Percentiles rank a stretch among this genome's conserved stretches.
phyloP scores from a whole-genome alignment of 2,888 invertebrate genomes.

The Pseudoips prasinana region DNA sequence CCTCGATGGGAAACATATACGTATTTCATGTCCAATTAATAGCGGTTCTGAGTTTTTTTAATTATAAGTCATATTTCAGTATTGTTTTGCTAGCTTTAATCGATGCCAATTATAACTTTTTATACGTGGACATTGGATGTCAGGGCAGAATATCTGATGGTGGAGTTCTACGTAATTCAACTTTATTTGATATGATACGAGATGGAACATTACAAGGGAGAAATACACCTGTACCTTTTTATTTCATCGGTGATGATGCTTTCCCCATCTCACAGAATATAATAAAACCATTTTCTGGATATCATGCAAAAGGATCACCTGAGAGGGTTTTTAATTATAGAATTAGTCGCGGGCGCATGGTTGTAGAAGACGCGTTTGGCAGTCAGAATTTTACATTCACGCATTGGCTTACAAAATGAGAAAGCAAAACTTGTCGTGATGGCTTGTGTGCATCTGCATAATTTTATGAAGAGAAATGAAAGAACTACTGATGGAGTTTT shows the following conservation, averaged over 20 bases:
- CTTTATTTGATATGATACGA: conserved; percentile 22
- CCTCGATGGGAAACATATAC: conserved; percentile 21
- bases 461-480: conserved; percentile 25
- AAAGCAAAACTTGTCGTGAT: conserved; percentile 24
- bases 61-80: conserved; percentile 27
- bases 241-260: conserved; percentile 25
- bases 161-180: conserved; percentile 19
- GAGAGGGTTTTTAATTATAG: conserved; percentile 27
- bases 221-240: conserved; percentile 28
- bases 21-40: conserved; percentile 16
- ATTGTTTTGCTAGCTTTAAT: conserved; percentile 28
- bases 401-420: conserved; percentile 24
- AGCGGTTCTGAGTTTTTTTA: conserved; percentile 19
- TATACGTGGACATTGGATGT: conserved; percentile 19
- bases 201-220: conserved; percentile 28
- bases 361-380: conserved; percentile 28
- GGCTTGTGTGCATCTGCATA: conserved; percentile 23
- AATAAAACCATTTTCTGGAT: conserved; percentile 25
- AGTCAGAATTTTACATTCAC: conserved; percentile 21
- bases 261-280: conserved; percentile 23
- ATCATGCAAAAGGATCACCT: conserved; percentile 25
- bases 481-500: conserved; percentile 1
- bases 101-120: conserved; percentile 25
- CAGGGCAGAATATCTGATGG: conserved; percentile 29
- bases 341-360: conserved; percentile 26